Conservation (phyloP, 2,888 invertebrate species). For the Rhorus exstirpatorius region DNA sequence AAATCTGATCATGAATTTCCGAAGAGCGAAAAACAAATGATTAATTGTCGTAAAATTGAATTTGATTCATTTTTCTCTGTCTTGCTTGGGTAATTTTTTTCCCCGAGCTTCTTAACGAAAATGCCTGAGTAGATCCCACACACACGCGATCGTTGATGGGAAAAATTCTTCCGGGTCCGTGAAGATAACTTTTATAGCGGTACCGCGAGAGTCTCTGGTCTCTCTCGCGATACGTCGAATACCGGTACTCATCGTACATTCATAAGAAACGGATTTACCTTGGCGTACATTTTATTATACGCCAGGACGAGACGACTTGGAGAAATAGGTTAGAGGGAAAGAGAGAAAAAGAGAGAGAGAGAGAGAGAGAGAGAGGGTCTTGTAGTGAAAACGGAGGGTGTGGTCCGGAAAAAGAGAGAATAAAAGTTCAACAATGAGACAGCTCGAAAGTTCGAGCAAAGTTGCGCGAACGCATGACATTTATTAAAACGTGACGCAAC, state of each 20-base stretch:
- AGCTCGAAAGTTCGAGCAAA: conserved; percentile 40
- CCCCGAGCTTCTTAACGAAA: neutral
- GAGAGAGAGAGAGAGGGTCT: conserved; percentile 27
- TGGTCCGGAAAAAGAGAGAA: conserved; percentile 56
- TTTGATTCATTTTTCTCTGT: no score
- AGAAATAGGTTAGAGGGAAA: neutral
- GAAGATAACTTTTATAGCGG: neutral
- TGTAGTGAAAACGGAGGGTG: conserved; percentile 42
- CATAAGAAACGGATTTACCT: neutral
- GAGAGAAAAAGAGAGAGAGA: conserved; percentile 3
- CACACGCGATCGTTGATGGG: neutral
- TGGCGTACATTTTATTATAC: neutral
- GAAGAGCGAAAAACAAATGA: no score
- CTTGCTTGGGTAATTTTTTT: neutral
- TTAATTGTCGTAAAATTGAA: no score
- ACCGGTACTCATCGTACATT: neutral
- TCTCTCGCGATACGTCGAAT: neutral
- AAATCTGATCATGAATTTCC: no score
- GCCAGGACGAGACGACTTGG: neutral
- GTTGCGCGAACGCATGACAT: conserved; percentile 18
- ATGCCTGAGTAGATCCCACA: neutral
- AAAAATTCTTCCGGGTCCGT: conserved; percentile 5
- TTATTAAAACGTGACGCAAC: conserved; percentile 29
- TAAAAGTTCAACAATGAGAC: conserved; percentile 48
- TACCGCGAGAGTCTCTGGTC: neutral